phyloP scores from a whole-genome alignment of 2,113 vertebrate genomes.

The Caloenas nicobarica region DNA sequence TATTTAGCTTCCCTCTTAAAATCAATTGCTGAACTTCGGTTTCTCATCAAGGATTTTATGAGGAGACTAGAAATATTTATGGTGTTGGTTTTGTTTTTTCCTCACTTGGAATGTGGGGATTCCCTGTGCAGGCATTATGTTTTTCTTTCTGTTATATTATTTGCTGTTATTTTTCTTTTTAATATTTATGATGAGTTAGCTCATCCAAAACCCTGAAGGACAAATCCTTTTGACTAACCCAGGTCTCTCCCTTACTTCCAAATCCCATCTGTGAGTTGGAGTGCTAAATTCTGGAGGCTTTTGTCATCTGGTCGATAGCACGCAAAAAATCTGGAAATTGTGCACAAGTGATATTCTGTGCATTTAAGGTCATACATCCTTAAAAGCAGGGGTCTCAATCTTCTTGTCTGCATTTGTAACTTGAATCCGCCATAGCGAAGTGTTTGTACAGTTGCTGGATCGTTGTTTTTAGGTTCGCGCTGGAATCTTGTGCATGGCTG shows the following conservation, averaged over 20 bases:
- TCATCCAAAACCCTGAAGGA: background rate
- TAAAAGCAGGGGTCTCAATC: background rate
- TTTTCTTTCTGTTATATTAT: background rate
- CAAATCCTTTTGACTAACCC: slow-evolving; percentile 3
- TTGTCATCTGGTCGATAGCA: background rate
- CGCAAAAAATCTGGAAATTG: background rate
- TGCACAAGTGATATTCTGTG: background rate
- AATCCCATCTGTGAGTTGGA: background rate
- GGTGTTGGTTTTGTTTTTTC: background rate
- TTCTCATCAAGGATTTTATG: slow-evolving; percentile 13
- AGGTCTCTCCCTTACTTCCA: background rate
- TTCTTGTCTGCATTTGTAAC: slow-evolving; percentile 5
- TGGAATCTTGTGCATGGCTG: slow-evolving; percentile 63
- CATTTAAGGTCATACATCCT: slow-evolving; percentile 13
- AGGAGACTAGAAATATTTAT: slow-evolving; percentile 3
- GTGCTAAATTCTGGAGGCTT: background rate
- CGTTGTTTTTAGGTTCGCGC: slow-evolving; percentile 64
- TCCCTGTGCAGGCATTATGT: background rate
- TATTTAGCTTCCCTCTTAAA: background rate
- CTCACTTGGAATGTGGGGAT: background rate
- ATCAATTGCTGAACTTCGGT: slow-evolving; percentile 8
- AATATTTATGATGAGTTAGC: background rate
- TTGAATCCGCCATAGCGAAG: background rate
- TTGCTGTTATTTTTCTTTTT: slow-evolving; percentile 7
- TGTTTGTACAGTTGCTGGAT: slow-evolving; percentile 75